Percentiles rank a stretch among this genome's conserved stretches.
Conservation (phyloP, 2,797 vertebrate genomes). For the Spinus pinus region DNA sequence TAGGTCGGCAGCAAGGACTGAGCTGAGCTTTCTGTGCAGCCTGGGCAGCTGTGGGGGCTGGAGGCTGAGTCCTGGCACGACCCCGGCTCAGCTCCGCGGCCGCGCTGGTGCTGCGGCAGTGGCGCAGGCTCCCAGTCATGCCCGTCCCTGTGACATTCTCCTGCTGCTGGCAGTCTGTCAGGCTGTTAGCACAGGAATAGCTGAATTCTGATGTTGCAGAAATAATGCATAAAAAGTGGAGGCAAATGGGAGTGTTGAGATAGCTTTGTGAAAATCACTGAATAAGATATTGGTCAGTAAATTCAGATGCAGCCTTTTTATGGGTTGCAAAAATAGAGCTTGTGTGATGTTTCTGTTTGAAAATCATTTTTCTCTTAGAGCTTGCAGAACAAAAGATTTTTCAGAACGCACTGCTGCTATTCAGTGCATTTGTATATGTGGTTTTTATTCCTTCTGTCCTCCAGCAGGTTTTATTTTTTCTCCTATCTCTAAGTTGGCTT, state of each 20-base stretch:
- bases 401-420: background rate
- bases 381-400: background rate
- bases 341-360: background rate
- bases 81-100: rapidly evolving
- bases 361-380: background rate
- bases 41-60: background rate
- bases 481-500: background rate
- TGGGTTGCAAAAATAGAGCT: background rate
- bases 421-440: background rate
- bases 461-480: background rate
- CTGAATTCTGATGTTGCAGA: background rate
- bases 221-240: background rate
- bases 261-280: background rate
- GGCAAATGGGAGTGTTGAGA: rapidly evolving
- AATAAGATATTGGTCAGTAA: background rate
- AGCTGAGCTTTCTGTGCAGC: background rate
- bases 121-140: background rate
- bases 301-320: background rate
- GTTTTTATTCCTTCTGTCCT: background rate
- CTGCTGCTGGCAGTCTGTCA: background rate
- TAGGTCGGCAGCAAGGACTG: rapidly evolving
- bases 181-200: background rate
- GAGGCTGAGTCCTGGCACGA: background rate
- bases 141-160: rapidly evolving
- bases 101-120: background rate